A percentile compares a stretch with the other conserved stretches of the same genome.
phyloP scores from a whole-genome alignment of 2,888 invertebrate species.

The Brachycybe producta region DNA sequence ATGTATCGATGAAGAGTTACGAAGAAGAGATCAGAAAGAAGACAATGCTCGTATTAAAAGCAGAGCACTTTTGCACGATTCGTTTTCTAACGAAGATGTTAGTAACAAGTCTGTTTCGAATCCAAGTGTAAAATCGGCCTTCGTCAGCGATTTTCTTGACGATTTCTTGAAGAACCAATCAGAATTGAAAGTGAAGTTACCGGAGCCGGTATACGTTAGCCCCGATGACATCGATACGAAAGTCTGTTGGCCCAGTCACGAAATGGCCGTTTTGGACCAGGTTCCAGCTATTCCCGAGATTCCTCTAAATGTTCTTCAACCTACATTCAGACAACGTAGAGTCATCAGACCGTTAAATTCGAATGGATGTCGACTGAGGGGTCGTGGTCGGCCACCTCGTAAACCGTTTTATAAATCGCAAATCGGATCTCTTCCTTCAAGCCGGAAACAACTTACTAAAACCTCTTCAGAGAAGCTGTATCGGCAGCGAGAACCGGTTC shows the following conservation, averaged over 20 bases:
- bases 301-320: too few relatives aligned
- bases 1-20: background rate
- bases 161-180: constrained; percentile 12
- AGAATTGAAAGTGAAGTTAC: constrained; percentile 1
- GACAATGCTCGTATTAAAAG: background rate
- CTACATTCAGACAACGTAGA: too few relatives aligned
- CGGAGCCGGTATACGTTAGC: background rate
- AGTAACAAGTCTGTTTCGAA: background rate
- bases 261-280: too few relatives aligned
- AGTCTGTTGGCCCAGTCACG: constrained; percentile 14
- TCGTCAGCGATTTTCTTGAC: constrained; percentile 15
- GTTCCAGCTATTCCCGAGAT: too few relatives aligned
- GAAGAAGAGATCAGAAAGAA: background rate
- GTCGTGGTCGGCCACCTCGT: too few relatives aligned
- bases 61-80: background rate
- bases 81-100: background rate
- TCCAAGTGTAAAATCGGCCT: constrained; percentile 15
- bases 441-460: too few relatives aligned
- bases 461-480: background rate
- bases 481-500: background rate
- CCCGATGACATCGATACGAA: constrained; percentile 5
- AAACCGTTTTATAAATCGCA: too few relatives aligned
- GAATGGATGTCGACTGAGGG: too few relatives aligned
- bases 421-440: too few relatives aligned
- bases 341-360: too few relatives aligned